These are phyloP conservation scores for Clangula hyemalis DNA, from an alignment of 2,797 vertebrate genomes.

Conservation along the genomic window DNA sequence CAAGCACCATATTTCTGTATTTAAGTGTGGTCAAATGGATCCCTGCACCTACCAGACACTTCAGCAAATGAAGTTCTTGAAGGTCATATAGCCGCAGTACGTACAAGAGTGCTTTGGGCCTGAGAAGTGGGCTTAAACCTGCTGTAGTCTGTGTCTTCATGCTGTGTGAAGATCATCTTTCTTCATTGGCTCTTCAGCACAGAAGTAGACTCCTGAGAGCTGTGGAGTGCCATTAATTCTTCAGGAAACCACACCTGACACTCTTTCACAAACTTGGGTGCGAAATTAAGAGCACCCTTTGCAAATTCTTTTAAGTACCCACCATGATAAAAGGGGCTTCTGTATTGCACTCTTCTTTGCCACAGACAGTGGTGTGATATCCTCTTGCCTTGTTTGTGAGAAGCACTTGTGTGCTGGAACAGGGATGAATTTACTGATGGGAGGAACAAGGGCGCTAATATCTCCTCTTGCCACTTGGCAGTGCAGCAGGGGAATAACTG, in stretches of 20 bases:
- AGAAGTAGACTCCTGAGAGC: not conserved
- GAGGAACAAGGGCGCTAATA: fast-evolving
- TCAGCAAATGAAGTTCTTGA: not conserved
- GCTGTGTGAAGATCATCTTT: not conserved
- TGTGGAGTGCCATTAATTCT: not conserved
- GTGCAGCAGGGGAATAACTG: fast-evolving
- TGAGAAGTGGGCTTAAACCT: not conserved
- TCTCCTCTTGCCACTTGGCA: not conserved
- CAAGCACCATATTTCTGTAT: not conserved
- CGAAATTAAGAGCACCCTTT: not conserved
- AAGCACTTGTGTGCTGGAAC: not conserved
- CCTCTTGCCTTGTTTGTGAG: not conserved
- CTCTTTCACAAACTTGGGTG: not conserved
- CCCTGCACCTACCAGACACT: not conserved
- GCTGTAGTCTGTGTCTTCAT: not conserved
- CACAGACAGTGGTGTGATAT: not conserved
- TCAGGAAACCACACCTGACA: not conserved
- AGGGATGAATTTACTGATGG: not conserved
- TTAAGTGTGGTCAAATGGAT: not conserved
- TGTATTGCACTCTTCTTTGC: not conserved
- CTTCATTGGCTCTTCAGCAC: not conserved
- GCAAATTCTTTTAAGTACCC: not conserved
- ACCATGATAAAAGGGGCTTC: not conserved
- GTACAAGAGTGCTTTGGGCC: not conserved
- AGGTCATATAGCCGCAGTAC: not conserved